Base-by-base conservation (phyloP, 2,113 vertebrate species). In the Triplophysa dalaica region DNA sequence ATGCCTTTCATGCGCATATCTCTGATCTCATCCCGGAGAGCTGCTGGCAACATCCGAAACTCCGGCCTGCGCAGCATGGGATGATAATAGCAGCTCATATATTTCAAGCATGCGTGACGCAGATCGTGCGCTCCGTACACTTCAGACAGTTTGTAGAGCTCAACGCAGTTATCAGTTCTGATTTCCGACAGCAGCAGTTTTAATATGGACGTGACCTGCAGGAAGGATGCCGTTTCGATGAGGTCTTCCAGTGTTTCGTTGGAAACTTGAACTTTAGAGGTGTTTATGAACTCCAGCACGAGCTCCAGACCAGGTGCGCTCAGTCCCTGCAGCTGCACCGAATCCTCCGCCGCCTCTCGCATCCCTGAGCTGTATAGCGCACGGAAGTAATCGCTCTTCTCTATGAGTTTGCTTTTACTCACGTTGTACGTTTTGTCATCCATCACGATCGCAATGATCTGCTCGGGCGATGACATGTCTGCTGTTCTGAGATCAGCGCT, bases 381-480 rank as follows among this genome's bases (percentile, higher is more conserved):
- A 43, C 95, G 93, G 92, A 99, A 98, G 87, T 95, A 98, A 89
- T 97, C 97, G 84, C 97, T 99, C 86, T 97, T 95, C 86, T 98
- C 97, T 38, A 98, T 94, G 54, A 98, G 93, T 87, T 95, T 95
- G 82, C 91, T 94, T 84, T 96, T 96, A 87, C 95, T 94, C 86
- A 96, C 96, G 76, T 94, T 89, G 88, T 96, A 98, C 67, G 91
- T 91, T 84, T 93, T 94, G 87, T 93, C 94, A 79, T 95, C 96
- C 89, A 96, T 91, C 12, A 94, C 90, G 81, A 98, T 96, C 87
- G 93, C 94, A 76, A 98, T 93, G 29, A 93, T 87, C 84, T 95
- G 91, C 66, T 96, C 95, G 0, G 89, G 87, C 19, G 92, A 93
- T 74, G 94, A 93, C 95, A 95, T 95, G 83, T 75, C 87, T 78